A percentile compares a stretch with the other conserved stretches of the same genome.
These are phyloP conservation scores for Paratilapia polleni DNA, from an alignment of 2,113 vertebrate genomes.

Conservation along the genomic window DNA sequence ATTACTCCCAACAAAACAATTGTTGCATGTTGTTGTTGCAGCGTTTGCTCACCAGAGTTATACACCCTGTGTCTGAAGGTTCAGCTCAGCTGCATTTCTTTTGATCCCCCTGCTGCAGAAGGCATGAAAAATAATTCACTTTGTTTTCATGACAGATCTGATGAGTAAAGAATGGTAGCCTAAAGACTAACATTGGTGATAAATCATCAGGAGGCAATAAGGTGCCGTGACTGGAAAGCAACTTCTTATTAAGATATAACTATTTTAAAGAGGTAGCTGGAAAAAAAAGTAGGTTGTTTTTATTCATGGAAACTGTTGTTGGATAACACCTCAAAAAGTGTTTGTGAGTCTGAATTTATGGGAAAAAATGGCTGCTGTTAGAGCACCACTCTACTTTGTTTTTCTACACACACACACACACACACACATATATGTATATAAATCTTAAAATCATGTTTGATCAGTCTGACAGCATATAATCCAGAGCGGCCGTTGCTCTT, in stretches of 20 bases:
- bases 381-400: neutral
- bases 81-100: neutral
- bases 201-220: neutral
- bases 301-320: neutral
- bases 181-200: neutral
- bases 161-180: neutral
- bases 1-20: neutral
- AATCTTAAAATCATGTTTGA: neutral
- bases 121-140: too few relatives aligned
- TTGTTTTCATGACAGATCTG: neutral
- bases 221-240: neutral
- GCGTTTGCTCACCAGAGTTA: too few relatives aligned
- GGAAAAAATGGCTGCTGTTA: neutral
- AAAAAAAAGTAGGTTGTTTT: fast-evolving
- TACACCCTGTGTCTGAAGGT: neutral
- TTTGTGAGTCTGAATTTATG: neutral
- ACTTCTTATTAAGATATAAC: neutral
- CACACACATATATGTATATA: too few relatives aligned
- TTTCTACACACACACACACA: too few relatives aligned
- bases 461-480: fast-evolving
- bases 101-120: neutral
- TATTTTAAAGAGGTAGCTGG: fast-evolving
- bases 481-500: neutral
- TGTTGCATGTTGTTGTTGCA: neutral
- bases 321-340: neutral